Evolutionary conservation across 2,888 invertebrate genomes (phyloP), one percentile per base, ranked within the genome.

Genomic region (Amblyteles armatorius): DNA sequence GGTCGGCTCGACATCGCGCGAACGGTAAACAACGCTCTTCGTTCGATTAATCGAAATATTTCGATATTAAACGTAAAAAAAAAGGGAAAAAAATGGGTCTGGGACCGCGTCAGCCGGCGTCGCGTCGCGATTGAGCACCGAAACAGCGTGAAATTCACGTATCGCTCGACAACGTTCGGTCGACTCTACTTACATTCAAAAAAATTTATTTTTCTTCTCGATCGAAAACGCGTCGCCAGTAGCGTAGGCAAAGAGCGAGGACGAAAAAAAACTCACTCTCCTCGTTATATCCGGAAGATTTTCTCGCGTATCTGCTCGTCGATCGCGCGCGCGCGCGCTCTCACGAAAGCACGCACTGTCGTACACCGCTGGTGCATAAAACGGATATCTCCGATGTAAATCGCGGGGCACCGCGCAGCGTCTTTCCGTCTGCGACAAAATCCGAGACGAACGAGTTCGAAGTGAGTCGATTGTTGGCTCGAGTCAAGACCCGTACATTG

Each of bases 201-300:
- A 36, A 36, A 36, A 36, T 7, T 7, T 36, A 9, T 36, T 36
- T 36, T 36, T 36, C 36, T 0, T 36, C 7, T 36, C 26, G 29
- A 60, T 26, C 16, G 87, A 89, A 83, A 90, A 90, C 88, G 89
- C 89, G 88, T 36, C 48, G 88, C 88, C 90, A 90, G 89, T 89
- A 88, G 87, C 88, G 88, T 88, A 88, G 89, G 87, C 86, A 88
- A 88, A 36, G 36, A 4, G 36, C 88, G 78, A 85, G 83, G 84
- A 84, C 79, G 36, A 6, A 36, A 84, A 81, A 78, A 87, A 88
- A 88, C 87, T 87, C 80, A 86, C 88, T 48, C 40, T 72, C 72
- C 79, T 65, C 40, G 79, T 65, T 72, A 79, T 26, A 13, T 72
- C 79, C 26, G 65, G 52, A 72, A 67, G 29, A 36, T 78, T 60